Base-by-base conservation (phyloP, 2,888 invertebrate species). In the Phrixothrix hirtus region DNA sequence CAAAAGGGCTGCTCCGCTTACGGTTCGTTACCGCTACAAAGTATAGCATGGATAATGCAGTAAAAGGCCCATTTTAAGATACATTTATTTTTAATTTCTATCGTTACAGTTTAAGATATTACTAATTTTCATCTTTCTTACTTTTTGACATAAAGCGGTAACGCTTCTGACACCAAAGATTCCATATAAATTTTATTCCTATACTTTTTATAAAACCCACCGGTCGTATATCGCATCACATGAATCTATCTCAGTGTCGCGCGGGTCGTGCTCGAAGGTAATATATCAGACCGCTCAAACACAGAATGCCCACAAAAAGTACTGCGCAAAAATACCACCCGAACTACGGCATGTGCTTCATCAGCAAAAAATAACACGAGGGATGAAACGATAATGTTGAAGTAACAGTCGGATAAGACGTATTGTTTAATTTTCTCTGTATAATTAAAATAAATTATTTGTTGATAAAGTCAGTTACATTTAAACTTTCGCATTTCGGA, bases 221-320 rank as follows among this genome's bases (percentile, higher is more conserved):
- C 59, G 62, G 63, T 60, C 67, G 66, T 68, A 68, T 66, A 68
- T 67, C 63, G 66, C 63, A 68, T 69, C 69, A 66, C 68, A 70
- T 68, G 70, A 70, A 71, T 70, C 70, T 70, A 70, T 70, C 70
- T 69, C 67, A 65, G 63, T 67, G 69, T 69, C 67, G 62, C 64
- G 61, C 55, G 60, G 65, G 64, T 63, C 60, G 62, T 65, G 63
- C 68, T 62, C 65, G 55, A 63, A 46, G 60, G 67, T 65, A 61
- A 71, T 72, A 71, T 71, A 70, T 71, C 70, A 70, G 66, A 59
- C 62, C 61, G 61, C 61, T 68, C 67, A 69, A 68, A 69, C 67
- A 66, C 70, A 66, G 69, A 68, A 67, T 67, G 65, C 61, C 62
- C 57, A 57, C 60, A 64, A 65, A 65, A 66, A 66, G 55, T 63